These are phyloP conservation scores for Enteromius anoplus DNA, from an alignment of 2,797 vertebrate genomes.

Conservation along the genomic window DNA sequence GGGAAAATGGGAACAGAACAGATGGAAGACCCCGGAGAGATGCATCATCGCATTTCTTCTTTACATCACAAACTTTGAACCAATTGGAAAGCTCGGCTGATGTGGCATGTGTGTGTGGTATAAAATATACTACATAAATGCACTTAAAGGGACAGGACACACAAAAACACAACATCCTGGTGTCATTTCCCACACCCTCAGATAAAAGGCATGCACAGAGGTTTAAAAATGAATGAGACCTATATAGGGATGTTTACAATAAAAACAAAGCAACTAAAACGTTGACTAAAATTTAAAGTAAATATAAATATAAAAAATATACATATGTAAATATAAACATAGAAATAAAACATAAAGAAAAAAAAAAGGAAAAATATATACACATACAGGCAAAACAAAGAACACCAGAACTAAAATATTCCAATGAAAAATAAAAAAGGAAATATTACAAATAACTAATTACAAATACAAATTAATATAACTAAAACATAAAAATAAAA, in stretches of 20 bases:
- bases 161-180: not conserved
- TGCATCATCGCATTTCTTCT: not conserved
- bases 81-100: not conserved
- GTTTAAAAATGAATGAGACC: not conserved
- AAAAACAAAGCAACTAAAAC: not conserved
- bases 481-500: not conserved
- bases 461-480: not conserved
- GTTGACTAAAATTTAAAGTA: not conserved
- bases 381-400: not conserved
- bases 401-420: too few relatives aligned
- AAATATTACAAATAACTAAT: not conserved
- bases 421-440: not conserved
- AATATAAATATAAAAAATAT: not conserved
- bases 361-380: not conserved
- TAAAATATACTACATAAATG: not conserved
- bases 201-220: not conserved
- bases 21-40: conserved; percentile 44
- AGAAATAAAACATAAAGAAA: not conserved
- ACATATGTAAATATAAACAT: not conserved
- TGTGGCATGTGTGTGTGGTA: not conserved
- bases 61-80: conserved; percentile 13
- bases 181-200: not conserved
- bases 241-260: not conserved
- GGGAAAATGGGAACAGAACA: conserved; percentile 36
- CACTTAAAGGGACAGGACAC: not conserved